A percentile compares a stretch with the other conserved stretches of the same genome.
phyloP scores from a whole-genome alignment of 2,113 vertebrate genomes.

The Nibea albiflora region DNA sequence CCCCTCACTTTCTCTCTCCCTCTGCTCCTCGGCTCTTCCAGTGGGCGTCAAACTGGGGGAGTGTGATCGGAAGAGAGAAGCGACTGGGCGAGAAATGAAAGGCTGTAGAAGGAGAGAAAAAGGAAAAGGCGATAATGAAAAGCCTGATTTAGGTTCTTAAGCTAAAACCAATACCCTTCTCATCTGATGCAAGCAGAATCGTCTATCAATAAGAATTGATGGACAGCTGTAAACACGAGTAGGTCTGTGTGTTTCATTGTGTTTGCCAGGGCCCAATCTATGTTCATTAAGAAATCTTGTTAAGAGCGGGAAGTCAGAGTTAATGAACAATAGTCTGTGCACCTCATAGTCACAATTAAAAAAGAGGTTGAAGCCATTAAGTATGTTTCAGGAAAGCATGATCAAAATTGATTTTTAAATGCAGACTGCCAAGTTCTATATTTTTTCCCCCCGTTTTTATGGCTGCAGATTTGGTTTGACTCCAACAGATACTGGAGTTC shows the following conservation, averaged over 20 bases:
- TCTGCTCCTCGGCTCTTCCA: constrained; percentile 73
- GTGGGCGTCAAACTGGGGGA: constrained; percentile 83
- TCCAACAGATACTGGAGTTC: constrained; percentile 56
- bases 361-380: constrained; percentile 7
- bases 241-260: background rate
- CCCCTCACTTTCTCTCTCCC: constrained; percentile 56
- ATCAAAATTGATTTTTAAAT: constrained; percentile 44
- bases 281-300: constrained; percentile 29
- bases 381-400: background rate
- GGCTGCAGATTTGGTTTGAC: constrained; percentile 46
- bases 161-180: constrained; percentile 63
- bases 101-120: constrained; percentile 75
- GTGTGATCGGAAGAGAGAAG: constrained; percentile 82
- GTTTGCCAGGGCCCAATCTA: constrained; percentile 28
- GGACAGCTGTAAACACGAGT: constrained; percentile 29
- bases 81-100: constrained; percentile 80
- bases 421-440: constrained; percentile 13
- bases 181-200: constrained; percentile 50
- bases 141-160: constrained; percentile 79
- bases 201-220: constrained; percentile 43
- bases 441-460: constrained; percentile 30
- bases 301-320: background rate
- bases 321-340: constrained; percentile 1
- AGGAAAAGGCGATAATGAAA: constrained; percentile 71
- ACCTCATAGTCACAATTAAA: constrained; percentile 8